Base-by-base conservation (phyloP, 2,888 invertebrate genomes). In the Limnephilus auricula region DNA sequence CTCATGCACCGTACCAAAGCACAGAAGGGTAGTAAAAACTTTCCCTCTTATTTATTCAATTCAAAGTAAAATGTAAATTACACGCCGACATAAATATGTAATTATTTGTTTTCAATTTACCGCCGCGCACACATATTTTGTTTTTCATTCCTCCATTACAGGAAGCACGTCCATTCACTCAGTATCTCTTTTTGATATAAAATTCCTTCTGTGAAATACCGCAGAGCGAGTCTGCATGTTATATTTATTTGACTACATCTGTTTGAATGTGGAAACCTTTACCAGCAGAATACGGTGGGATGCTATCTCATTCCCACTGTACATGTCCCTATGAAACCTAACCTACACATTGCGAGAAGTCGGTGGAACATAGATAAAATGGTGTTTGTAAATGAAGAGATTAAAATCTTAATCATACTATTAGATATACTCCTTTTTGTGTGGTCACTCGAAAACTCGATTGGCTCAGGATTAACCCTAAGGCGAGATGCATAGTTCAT, bases 151-250 rank as follows among this genome's bases (percentile, higher is more conserved):
- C 85, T 85, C 31, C 86, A 86, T 78, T 83, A 84, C 90, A 30
- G 89, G 90, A 79, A 82, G 92, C 92, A 92, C 91, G 90, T 92
- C 89, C 92, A 92, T 93, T 92, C 91, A 91, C 92, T 92, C 84
- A 50, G 90, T 80, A 90, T 90, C 91, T 92, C 93, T 93, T 91
- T 93, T 92, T 93, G 93, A 93, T 93, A 92, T 93, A 93, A 93
- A 93, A 93, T 93, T 93, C 93, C 92, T 92, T 92, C 89, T 91
- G 93, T 93, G 91, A 92, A 92, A 89, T 90, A 92, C 92, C 93
- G 92, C 92, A 92, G 90, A 92, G 92, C 85, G 79, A 92, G 91
- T 91, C 91, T 92, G 92, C 92, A 91, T 89, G 91, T 89, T 91
- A 91, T 92, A 92, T 92, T 92, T 92, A 92, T 92, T 92, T 91